Evolutionary conservation across 2,113 vertebrate genomes (phyloP).

Genomic region (Gasterosteus aculeatus): DNA sequence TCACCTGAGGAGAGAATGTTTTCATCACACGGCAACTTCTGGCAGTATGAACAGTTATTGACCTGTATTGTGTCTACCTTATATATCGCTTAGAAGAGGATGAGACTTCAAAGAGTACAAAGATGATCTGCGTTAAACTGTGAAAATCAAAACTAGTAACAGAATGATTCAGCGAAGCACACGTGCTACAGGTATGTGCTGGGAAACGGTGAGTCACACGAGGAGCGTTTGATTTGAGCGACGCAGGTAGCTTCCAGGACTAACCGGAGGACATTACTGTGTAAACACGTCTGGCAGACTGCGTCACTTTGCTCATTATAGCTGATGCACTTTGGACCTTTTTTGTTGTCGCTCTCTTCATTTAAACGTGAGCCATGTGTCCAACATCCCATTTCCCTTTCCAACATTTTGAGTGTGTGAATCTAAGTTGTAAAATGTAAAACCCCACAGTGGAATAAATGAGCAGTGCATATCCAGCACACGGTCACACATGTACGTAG

Average conservation of each 20-base stretch:
- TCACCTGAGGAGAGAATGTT: constrained; percentile 13
- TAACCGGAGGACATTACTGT: constrained; percentile 55
- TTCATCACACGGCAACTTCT: constrained; percentile 26
- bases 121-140: not conserved
- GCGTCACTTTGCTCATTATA: constrained; percentile 55
- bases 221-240: constrained; percentile 41
- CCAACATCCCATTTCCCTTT: not conserved
- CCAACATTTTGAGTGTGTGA: not conserved
- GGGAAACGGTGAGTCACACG: constrained; percentile 53
- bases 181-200: not conserved
- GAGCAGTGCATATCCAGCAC: not conserved
- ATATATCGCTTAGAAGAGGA: not conserved
- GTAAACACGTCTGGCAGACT: constrained; percentile 68
- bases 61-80: not conserved
- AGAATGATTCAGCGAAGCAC: constrained; percentile 7
- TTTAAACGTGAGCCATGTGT: constrained; percentile 5
- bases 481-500: not conserved
- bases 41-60: not conserved
- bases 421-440: not conserved
- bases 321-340: constrained; percentile 74
- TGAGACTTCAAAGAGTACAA: not conserved
- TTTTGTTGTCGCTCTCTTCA: constrained; percentile 20
- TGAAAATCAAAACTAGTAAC: constrained; percentile 1
- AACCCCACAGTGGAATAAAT: not conserved
- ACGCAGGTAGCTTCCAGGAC: constrained; percentile 31